Evolutionary conservation across 2,888 invertebrate species (phyloP), one percentile per base, ranked within the genome.

Genomic region (Chironomus tentans): DNA sequence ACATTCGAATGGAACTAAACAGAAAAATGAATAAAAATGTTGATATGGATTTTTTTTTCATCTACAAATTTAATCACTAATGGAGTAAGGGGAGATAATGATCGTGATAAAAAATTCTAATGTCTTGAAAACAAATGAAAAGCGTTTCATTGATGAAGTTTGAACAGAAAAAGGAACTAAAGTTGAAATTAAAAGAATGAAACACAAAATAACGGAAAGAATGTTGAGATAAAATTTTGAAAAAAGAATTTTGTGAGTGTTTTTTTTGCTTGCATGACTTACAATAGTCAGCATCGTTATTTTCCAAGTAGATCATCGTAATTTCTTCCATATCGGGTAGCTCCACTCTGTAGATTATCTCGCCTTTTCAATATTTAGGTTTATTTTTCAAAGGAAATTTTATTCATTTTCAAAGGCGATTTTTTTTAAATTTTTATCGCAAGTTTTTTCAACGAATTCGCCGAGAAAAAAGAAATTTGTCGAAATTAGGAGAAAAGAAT

Each of bases 291-390:
- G 84, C 84, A 83, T 84, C 84, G 81, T 80, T 84, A 91, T 92
- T 92, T 91, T 93, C 93, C 91, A 93, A 91, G 92, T 92, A 93
- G 88, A 93, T 92, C 89, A 93, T 91, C 86, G 93, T 93, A 87
- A 93, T 92, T 90, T 93, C 92, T 90, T 93, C 92, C 92, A 92
- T 92, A 90, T 92, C 91, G 87, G 92, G 92, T 88, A 93, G 91
- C 90, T 92, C 92, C 90, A 93, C 92, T 88, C 92, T 92, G 89
- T 92, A 93, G 91, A 93, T 92, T 90, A 93, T 93, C 90, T 93
- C 92, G 88, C 91, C 91, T 88, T 86, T 87, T 86, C 13, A 85
- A 86, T 76, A 38, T 65, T 47, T 22, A 28, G n/a, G 15, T 1
- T 38, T 38, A 5, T 28, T 38, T 38, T 38, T 10, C 4, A 38